Base-by-base conservation (phyloP, 2,888 invertebrate genomes). In the Cotesia congregata region DNA sequence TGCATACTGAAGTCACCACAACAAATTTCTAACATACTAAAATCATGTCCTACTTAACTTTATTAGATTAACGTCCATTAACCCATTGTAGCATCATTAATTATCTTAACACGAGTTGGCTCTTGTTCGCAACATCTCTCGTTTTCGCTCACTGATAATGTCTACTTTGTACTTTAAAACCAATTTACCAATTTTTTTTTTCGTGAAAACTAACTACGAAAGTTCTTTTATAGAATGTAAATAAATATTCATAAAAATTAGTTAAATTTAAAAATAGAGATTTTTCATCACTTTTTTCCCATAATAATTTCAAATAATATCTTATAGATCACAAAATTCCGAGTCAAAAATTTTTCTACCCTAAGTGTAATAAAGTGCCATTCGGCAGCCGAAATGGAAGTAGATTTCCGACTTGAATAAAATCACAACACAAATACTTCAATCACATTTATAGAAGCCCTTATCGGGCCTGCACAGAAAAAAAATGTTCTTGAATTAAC, bases 11-110 rank as follows among this genome's bases (percentile, higher is more conserved):
- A 77, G 73, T 69, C 50, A 74, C 50, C 17, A 62, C 69, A 69
- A 61, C 75, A 20, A 72, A 67, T 72, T 67, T 17, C 64, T 70
- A 50, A 50, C 50, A 40, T 77, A 72, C 72, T 59, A 70, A 62
- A 64, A 70, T 74, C 75, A 68, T 75, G 79, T 74, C 76, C 75
- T 75, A 80, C 79, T 80, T 78, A 74, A 77, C 74, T 79, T 77
- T 79, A 81, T 80, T 81, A 77, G 76, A 79, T 78, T 79, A 79
- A 80, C 80, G 78, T 79, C 77, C 79, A 80, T 80, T 80, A 80
- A 78, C 72, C 75, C 78, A 50, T 77, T 67, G 67, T 67, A 72
- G 67, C 77, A 78, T 78, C 79, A 80, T 81, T 78, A 81, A 81
- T 81, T 79, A 81, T 76, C 77, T 50, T 72, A 71, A 61, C 38